Conservation (phyloP, 2,113 vertebrate species). For the Gallinago jamesoni region DNA sequence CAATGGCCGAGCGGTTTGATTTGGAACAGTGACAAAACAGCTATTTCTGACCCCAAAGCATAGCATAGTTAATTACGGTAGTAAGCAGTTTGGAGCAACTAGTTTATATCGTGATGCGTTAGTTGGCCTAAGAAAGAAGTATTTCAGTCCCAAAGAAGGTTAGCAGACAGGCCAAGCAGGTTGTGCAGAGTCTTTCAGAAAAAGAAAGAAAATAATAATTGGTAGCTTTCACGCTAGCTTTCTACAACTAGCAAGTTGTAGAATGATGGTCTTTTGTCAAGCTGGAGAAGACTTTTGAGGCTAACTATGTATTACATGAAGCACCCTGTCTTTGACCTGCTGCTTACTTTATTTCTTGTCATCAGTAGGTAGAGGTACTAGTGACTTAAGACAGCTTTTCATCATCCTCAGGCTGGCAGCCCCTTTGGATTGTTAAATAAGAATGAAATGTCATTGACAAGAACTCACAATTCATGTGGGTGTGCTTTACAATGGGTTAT, state of each 20-base stretch:
- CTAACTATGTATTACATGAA: background rate
- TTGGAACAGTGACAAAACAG: slow-evolving; percentile 57
- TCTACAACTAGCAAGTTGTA: background rate
- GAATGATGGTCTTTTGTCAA: background rate
- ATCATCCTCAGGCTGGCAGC: background rate
- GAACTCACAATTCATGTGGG: background rate
- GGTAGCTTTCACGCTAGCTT: background rate
- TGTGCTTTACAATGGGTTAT: background rate
- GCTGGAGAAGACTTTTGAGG: background rate
- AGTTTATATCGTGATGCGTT: slow-evolving; percentile 37
- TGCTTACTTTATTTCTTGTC: background rate
- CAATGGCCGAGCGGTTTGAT: slow-evolving; percentile 48
- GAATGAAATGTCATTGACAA: background rate
- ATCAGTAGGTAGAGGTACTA: background rate
- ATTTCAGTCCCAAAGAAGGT: background rate
- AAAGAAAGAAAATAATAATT: background rate
- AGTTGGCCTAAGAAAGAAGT: background rate
- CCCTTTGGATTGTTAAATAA: background rate
- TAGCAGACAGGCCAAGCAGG: background rate
- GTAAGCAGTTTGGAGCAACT: slow-evolving; percentile 35
- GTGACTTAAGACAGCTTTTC: background rate
- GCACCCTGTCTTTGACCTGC: background rate
- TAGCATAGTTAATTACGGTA: slow-evolving; percentile 1
- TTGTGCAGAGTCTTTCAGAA: background rate
- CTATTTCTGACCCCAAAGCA: slow-evolving; percentile 13